A percentile compares a stretch with the other conserved stretches of the same genome.
These are phyloP conservation scores for Grammomys surdaster DNA, from an alignment of 2,113 vertebrate genomes.

Conservation along the genomic window DNA sequence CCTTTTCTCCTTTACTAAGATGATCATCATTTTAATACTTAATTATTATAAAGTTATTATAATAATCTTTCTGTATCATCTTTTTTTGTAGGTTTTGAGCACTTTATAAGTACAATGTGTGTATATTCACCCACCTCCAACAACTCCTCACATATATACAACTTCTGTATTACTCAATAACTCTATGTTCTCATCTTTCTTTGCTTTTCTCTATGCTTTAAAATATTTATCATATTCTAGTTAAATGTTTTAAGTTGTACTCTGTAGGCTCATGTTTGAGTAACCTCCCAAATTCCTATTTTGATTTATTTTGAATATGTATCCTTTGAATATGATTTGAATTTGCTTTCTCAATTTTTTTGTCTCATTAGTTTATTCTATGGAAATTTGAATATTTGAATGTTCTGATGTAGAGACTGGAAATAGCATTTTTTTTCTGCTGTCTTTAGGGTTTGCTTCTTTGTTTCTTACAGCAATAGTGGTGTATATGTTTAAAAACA, in stretches of 20 bases:
- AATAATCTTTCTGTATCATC: neutral
- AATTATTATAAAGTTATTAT: too few relatives aligned
- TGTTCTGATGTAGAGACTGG: neutral
- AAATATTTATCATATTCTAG: neutral
- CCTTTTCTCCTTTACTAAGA: too few relatives aligned
- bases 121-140: too few relatives aligned
- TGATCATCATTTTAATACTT: neutral
- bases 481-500: neutral
- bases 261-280: neutral
- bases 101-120: too few relatives aligned
- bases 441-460: neutral
- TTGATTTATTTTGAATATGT: neutral
- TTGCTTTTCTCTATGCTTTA: neutral
- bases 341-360: neutral
- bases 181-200: too few relatives aligned
- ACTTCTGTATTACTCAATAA: neutral
- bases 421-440: neutral
- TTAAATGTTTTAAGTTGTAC: neutral
- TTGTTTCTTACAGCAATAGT: too few relatives aligned
- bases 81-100: too few relatives aligned
- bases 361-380: neutral
- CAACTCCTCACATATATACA: neutral
- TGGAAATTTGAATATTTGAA: neutral
- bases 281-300: neutral
- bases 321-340: neutral